phyloP scores from a whole-genome alignment of 2,113 vertebrate species.

The Proteles cristata region DNA sequence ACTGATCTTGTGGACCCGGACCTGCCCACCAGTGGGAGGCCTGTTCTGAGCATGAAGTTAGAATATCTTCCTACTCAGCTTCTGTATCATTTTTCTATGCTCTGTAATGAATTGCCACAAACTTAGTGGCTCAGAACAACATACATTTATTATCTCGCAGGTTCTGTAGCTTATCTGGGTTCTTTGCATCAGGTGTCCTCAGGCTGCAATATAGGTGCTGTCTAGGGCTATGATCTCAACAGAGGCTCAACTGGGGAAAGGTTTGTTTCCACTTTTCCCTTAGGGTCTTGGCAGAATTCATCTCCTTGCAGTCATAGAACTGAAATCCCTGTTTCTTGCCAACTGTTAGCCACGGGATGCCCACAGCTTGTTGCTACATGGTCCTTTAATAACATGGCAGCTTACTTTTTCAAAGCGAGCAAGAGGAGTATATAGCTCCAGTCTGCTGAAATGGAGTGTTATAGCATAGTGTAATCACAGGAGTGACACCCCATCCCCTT shows the following conservation, averaged over 20 bases:
- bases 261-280: not conserved
- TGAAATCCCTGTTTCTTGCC: not conserved
- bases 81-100: not conserved
- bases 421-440: not conserved
- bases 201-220: not conserved
- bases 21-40: not conserved
- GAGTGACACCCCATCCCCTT: not conserved
- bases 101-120: not conserved
- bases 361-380: not conserved
- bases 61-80: not conserved
- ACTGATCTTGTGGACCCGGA: not conserved
- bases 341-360: not conserved
- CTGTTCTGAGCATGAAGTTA: not conserved
- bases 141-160: not conserved
- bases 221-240: not conserved
- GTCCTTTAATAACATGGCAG: not conserved
- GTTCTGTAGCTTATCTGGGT: not conserved
- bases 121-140: not conserved
- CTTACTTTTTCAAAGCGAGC: not conserved
- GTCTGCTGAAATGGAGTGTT: not conserved
- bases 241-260: not conserved
- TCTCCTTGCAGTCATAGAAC: not conserved
- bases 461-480: rapidly evolving
- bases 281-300: not conserved
- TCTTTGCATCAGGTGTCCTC: not conserved